Base-by-base conservation (phyloP, 2,888 invertebrate species). In the Eulithis testata region DNA sequence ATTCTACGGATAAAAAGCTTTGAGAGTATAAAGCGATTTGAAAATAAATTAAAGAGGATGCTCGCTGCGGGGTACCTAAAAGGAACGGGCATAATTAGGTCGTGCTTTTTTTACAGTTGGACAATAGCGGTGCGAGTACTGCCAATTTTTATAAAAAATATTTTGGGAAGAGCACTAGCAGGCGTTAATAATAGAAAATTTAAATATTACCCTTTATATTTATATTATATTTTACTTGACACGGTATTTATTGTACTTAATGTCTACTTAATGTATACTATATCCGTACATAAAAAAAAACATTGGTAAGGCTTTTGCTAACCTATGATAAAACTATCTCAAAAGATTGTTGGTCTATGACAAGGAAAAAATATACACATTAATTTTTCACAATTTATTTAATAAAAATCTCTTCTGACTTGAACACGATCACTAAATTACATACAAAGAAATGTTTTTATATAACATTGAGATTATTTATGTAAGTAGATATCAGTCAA, bases 391-490 rank as follows among this genome's bases (percentile, higher is more conserved):
- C 73, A 77, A 82, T 86, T 92, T 92, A 92, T 91, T 92, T 91
- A 87, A 90, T 92, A 93, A 91, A 91, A 92, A 91, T 89, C 87
- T 91, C 87, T 89, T 92, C 90, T 91, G 92, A 93, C 92, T 92
- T 91, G 93, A 93, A 93, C 93, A 93, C 93, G 91, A 90, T 91
- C 87, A 90, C 93, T 93, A 92, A 92, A 90, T 90, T 91, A 93
- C 93, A 93, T 90, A 91, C 88, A 90, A 90, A 86, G 86, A 56
- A 86, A 87, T 84, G 80, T 79, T 80, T 85, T 83, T 76, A 83
- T 86, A 80, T 86, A 89, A 91, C 89, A 91, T 85, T 87, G 83
- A 85, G 87, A 88, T 85, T 88, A 89, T 84, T 89, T 85, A 85
- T 77, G 77, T 83, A 57, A 75, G 74, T 82, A 43, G 59, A 51